phyloP scores from a whole-genome alignment of 2,888 invertebrate genomes.

The Rhaphigaster nebulosa region DNA sequence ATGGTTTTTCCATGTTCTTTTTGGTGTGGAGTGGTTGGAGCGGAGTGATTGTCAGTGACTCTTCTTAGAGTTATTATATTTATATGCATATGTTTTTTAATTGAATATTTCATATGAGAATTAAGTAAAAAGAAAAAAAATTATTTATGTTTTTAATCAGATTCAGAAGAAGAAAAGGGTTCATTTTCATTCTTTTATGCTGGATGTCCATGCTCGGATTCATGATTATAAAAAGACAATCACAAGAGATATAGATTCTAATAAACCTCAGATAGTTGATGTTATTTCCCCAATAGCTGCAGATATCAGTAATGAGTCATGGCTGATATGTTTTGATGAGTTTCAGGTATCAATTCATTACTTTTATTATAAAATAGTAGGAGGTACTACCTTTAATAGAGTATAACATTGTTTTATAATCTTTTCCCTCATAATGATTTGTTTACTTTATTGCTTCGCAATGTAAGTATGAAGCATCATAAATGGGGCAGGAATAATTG shows the following conservation, averaged over 20 bases:
- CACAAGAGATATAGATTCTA: constrained; percentile 71
- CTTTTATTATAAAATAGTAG: neutral
- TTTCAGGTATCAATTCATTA: constrained; percentile 80
- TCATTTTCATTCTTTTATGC: constrained; percentile 98
- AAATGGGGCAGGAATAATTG: too few relatives aligned
- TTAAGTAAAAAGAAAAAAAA: neutral
- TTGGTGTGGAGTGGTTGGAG: too few relatives aligned
- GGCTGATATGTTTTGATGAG: constrained; percentile 98
- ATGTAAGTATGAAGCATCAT: too few relatives aligned
- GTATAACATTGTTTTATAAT: too few relatives aligned
- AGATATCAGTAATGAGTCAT: constrained; percentile 85
- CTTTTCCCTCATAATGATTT: too few relatives aligned
- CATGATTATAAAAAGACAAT: constrained; percentile 83
- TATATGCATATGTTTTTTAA: neutral
- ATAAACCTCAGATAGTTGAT: constrained; percentile 83
- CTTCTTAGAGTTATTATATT: too few relatives aligned
- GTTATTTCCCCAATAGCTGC: constrained; percentile 95
- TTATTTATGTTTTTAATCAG: constrained; percentile 69
- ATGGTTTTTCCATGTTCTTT: too few relatives aligned
- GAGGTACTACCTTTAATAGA: too few relatives aligned
- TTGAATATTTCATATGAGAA: neutral
- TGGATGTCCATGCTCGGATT: constrained; percentile 91
- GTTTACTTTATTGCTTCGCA: too few relatives aligned
- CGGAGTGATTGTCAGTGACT: too few relatives aligned
- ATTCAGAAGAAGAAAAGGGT: constrained; percentile 73